Base-by-base conservation (phyloP, 2,888 invertebrate species). In the Alentia gelatinosa region DNA sequence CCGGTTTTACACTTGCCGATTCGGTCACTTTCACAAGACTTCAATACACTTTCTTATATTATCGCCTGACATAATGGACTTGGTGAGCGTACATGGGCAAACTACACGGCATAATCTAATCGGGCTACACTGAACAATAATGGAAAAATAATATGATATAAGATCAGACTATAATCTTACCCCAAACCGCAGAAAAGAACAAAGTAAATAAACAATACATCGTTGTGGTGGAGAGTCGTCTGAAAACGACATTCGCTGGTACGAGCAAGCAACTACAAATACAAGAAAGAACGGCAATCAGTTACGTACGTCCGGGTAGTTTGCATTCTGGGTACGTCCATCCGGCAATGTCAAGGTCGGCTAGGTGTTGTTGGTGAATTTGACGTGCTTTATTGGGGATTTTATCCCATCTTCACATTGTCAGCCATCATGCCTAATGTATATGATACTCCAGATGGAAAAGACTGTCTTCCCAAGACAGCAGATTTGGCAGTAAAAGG, bases 261-360 rank as follows among this genome's bases (percentile, higher is more conserved):
- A 19, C 47, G 47, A 9, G 19, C 9, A 47, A 47, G 47, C 47
- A 47, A 5, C 56, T 19, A 56, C 56, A 56, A 56, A 56, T 12
- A 56, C 56, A 56, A 56, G 23, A 56, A 56, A 56, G 23, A 19
- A 19, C 56, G 3, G 56, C 56, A 19, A 56, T 56, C 56, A n/a
- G 56, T 56, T 56, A n/a, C n/a, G n/a, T n/a, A n/a, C n/a, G n/a
- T 56, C 56, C 56, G 5, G 56, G 3, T 19, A 3, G 3, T 3
- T 12, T 3, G 56, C 56, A 56, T 56, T 56, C 9, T 56, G 56
- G 56, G 56, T 56, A 56, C n/a, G 56, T n/a, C 56, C 56, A 56
- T 56, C 56, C 0, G 35, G 79, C 19, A 79, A 79, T 35, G 79
- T 79, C 79, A 79, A 79, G 79, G 79, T 79, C 39, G 79, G 5